Evolutionary conservation across 2,888 invertebrate genomes (phyloP), one percentile per base, ranked within the genome.

Genomic region (Esperia sulphurella): DNA sequence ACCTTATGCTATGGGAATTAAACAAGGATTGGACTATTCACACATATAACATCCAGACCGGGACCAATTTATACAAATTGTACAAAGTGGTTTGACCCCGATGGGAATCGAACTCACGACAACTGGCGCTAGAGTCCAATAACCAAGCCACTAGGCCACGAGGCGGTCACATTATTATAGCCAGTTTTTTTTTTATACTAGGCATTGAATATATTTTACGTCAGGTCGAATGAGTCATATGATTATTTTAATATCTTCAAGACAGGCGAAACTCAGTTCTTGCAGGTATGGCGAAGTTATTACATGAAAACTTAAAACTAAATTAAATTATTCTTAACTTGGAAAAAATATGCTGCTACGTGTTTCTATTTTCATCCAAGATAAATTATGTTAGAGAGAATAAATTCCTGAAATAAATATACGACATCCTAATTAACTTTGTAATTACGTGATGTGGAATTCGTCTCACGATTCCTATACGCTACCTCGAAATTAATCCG

Each of bases 251-350:
- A 83, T 82, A 82, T 81, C 71, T 65, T 59, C 68, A 58, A 79
- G 75, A 75, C 75, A 77, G 63, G 74, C 63, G 66, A 71, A 76
- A 65, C 67, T 75, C 62, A 62, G 65, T 67, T 64, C 59, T 61
- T 3, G 21, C 40, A 57, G 61, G 63, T 69, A 75, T 70, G 49
- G 54, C 64, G 46, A 14, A n/a, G 33, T 39, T 79, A 83, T 82
- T 83, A 82, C 79, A 80, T 74, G 75, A 76, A 79, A 71, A 79
- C 76, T 78, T 75, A 71, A 71, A 75, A 74, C 72, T 75, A 78
- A 78, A 81, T 81, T 80, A 79, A 65, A 71, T 76, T 78, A n/a
- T 75, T 68, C 60, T 57, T 54, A 61, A 65, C 58, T 71, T 69
- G 59, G 52, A 57, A 64, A 69, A 70, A 64, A 68, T 69, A 65